Evolutionary conservation across 2,888 invertebrate species (phyloP).

Genomic region (Bruchidius siliquastri): DNA sequence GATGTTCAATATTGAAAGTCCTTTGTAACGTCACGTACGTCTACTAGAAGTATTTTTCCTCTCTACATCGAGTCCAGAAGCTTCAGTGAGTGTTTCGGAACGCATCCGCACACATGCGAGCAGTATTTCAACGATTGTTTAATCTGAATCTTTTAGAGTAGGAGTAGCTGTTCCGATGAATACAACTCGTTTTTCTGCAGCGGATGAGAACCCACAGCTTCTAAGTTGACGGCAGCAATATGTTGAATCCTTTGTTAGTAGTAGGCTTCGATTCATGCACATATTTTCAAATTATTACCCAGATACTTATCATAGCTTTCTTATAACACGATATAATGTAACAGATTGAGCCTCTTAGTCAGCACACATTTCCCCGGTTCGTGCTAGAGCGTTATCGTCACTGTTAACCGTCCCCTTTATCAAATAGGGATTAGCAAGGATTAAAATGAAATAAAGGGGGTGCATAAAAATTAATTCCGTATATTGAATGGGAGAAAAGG

Average conservation of each 20-base stretch:
- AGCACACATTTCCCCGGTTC: background rate
- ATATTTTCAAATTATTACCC: background rate
- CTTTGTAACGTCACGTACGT: too few species aligned
- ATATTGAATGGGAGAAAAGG: constrained; percentile 20
- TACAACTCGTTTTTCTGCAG: too few species aligned
- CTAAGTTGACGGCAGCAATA: too few species aligned
- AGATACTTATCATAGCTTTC: background rate
- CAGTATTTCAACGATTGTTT: too few species aligned
- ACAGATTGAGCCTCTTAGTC: background rate
- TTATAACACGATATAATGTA: background rate
- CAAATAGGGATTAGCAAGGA: constrained; percentile 31
- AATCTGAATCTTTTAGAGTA: too few species aligned
- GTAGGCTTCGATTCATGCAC: background rate
- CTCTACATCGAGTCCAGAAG: too few species aligned
- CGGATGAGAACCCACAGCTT: too few species aligned
- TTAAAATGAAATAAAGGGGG: constrained; percentile 32
- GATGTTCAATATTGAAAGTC: too few species aligned
- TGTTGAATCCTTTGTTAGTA: background rate
- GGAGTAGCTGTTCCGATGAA: too few species aligned
- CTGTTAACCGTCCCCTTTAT: constrained; percentile 19
- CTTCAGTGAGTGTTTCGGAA: too few species aligned
- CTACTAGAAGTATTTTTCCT: too few species aligned
- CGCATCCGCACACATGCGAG: too few species aligned
- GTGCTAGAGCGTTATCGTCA: background rate
- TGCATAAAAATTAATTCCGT: constrained; percentile 30